phyloP scores from a whole-genome alignment of 2,888 invertebrate genomes.

The Philhelius pedissequus region DNA sequence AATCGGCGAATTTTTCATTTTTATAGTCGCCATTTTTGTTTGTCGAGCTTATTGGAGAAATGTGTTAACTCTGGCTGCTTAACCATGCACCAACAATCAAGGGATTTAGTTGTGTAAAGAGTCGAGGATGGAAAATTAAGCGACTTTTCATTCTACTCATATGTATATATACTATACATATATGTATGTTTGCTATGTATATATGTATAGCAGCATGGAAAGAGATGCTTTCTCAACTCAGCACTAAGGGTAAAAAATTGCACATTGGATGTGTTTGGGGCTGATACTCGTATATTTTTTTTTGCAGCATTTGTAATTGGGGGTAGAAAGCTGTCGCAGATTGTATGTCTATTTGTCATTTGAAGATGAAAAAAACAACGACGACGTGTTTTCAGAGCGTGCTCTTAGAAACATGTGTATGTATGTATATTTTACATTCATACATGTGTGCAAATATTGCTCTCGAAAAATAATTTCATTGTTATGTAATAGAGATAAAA shows the following conservation, averaged over 20 bases:
- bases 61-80: neutral
- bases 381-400: conserved; percentile 34
- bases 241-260: conserved; percentile 32
- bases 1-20: too few relatives aligned
- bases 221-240: conserved; percentile 22
- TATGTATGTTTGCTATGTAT: too few relatives aligned
- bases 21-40: too few relatives aligned
- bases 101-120: conserved; percentile 21
- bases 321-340: conserved; percentile 28
- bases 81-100: neutral
- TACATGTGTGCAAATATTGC: conserved; percentile 37
- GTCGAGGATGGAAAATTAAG: conserved; percentile 15
- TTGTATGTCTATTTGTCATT: conserved; percentile 23
- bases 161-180: too few relatives aligned
- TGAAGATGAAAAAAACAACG: neutral
- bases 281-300: too few relatives aligned
- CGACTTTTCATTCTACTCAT: conserved; percentile 38
- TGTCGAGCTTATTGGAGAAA: too few relatives aligned
- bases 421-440: too few relatives aligned
- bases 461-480: conserved; percentile 47
- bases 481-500: conserved; percentile 55
- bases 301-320: conserved; percentile 46
- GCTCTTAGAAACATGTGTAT: conserved; percentile 9
- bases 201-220: neutral
- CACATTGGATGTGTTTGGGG: neutral